These are phyloP conservation scores for Olivierus martensii DNA, from an alignment of 1,140 invertebrate species.

Conservation along the genomic window DNA sequence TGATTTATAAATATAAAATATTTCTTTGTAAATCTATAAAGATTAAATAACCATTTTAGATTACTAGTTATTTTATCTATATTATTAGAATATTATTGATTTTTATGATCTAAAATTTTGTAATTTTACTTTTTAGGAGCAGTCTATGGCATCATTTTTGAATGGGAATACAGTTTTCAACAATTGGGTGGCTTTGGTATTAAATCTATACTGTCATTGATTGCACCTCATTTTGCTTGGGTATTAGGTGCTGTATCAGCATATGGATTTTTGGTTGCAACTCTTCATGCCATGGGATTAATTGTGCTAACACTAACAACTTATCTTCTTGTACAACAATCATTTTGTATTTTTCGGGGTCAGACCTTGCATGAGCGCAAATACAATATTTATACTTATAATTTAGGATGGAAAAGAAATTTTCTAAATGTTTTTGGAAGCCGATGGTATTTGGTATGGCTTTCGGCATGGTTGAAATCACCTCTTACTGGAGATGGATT, in stretches of 20 bases:
- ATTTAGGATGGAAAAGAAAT: slow-evolving; percentile 16
- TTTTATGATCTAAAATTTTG: not conserved
- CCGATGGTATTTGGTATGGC: slow-evolving; percentile 14
- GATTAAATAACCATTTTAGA: too few relatives aligned
- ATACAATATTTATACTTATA: slow-evolving; percentile 9
- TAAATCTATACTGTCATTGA: slow-evolving; percentile 4
- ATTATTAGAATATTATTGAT: too few relatives aligned
- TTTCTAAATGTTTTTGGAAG: slow-evolving; percentile 16
- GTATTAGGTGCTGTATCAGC: slow-evolving; percentile 13
- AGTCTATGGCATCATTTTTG: slow-evolving; percentile 9
- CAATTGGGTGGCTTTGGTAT: slow-evolving; percentile 13
- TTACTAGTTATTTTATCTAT: too few relatives aligned
- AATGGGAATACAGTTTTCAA: slow-evolving; percentile 12
- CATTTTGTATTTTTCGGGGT: slow-evolving; percentile 7
- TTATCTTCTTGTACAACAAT: slow-evolving; percentile 8
- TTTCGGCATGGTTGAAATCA: slow-evolving; percentile 12
- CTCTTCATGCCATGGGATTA: slow-evolving; percentile 8
- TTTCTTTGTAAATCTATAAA: too few relatives aligned
- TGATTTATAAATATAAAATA: too few relatives aligned
- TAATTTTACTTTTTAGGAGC: slow-evolving; percentile 4
- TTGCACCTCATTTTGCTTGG: slow-evolving; percentile 19
- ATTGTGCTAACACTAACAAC: slow-evolving; percentile 2
- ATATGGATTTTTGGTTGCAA: slow-evolving; percentile 15
- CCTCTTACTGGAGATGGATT: slow-evolving; percentile 16
- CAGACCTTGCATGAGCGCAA: slow-evolving; percentile 18